Evolutionary conservation across 2,888 invertebrate genomes (phyloP).

Genomic region (Pyrrhia umbra): DNA sequence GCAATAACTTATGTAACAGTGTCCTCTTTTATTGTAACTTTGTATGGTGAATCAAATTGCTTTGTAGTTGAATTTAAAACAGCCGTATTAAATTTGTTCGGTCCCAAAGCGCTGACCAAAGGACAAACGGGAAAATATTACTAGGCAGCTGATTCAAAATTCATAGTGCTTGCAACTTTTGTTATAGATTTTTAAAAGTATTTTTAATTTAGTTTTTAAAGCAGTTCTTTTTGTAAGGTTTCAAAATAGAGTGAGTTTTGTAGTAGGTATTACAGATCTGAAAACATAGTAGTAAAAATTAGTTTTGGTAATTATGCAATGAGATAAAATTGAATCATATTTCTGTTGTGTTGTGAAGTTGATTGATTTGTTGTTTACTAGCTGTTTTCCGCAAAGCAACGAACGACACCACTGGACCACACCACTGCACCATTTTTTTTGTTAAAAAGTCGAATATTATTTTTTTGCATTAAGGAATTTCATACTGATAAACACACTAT

Average conservation of each 20-base stretch:
- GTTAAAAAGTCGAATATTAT: too few relatives aligned
- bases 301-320: too few relatives aligned
- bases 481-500: too few relatives aligned
- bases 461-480: too few relatives aligned
- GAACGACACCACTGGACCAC: too few relatives aligned
- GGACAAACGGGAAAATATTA: conserved; percentile 9
- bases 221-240: not conserved
- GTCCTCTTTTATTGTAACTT: conserved; percentile 9
- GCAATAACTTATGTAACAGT: conserved; percentile 3
- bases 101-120: conserved; percentile 21
- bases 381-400: too few relatives aligned
- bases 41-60: conserved; percentile 10
- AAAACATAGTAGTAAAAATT: too few relatives aligned
- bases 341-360: too few relatives aligned
- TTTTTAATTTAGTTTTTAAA: not conserved
- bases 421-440: too few relatives aligned
- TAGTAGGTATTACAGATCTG: too few relatives aligned
- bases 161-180: not conserved
- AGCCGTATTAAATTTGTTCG: conserved; percentile 11
- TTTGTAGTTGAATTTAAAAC: conserved; percentile 29
- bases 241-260: not conserved
- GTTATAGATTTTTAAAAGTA: not conserved
- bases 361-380: too few relatives aligned
- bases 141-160: not conserved
- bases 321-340: not conserved